phyloP scores from a whole-genome alignment of 2,113 vertebrate species.

The Hemichromis elongatus region DNA sequence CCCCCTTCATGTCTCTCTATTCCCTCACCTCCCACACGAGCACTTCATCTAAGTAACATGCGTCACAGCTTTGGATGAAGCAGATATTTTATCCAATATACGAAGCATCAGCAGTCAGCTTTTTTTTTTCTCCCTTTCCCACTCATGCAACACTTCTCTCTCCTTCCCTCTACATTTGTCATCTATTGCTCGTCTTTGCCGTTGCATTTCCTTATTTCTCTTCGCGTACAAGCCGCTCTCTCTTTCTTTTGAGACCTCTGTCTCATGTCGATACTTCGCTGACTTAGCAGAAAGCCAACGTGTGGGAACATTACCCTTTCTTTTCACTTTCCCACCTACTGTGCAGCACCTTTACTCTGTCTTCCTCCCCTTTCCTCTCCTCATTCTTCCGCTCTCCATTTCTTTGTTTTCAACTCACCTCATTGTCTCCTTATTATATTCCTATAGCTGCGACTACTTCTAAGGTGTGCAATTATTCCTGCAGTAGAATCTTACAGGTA shows the following conservation, averaged over 20 bases:
- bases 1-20: background rate
- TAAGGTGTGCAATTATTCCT: background rate
- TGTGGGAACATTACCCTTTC: background rate
- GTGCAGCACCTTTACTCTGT: background rate
- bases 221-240: background rate
- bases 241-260: background rate
- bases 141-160: background rate
- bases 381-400: background rate
- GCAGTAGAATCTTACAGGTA: background rate
- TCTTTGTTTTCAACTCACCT: background rate
- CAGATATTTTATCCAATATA: background rate
- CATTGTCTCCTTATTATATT: background rate
- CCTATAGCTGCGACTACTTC: background rate
- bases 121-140: background rate
- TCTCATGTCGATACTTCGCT: background rate
- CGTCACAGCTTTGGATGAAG: slow-evolving; percentile 11
- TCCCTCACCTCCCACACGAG: slow-evolving; percentile 8
- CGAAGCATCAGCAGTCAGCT: background rate
- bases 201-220: slow-evolving; percentile 1
- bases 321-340: background rate
- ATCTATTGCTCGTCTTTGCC: background rate
- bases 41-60: slow-evolving; percentile 1
- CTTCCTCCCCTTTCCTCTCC: background rate
- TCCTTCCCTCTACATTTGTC: background rate
- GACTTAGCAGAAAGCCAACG: slow-evolving; percentile 3